Percentiles rank a stretch among this genome's conserved stretches.
Conservation (phyloP, 2,797 vertebrate species). For the Xiphophorus birchmanni region DNA sequence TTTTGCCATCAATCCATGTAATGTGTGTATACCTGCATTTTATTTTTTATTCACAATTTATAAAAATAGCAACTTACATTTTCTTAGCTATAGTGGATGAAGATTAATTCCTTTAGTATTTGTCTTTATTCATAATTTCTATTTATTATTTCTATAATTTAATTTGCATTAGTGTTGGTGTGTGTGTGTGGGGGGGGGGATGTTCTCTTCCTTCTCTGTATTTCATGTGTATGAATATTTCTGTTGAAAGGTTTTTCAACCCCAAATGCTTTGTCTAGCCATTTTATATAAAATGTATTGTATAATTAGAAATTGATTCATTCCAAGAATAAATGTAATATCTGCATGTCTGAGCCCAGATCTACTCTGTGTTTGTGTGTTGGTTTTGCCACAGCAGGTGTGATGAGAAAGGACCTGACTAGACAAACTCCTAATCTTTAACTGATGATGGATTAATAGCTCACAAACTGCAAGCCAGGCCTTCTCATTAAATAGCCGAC, state of each 20-base stretch:
- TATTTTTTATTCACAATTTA: not conserved
- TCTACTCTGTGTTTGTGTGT: no score
- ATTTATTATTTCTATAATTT: not conserved
- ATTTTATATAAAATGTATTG: not conserved
- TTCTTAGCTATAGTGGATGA: not conserved
- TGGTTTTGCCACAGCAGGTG: not conserved
- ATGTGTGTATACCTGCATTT: not conserved
- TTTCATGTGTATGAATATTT: not conserved
- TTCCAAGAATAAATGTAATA: not conserved
- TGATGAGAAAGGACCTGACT: not conserved
- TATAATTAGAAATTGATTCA: not conserved
- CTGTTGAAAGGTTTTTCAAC: not conserved
- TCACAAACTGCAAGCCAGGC: not conserved
- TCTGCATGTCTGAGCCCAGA: no score
- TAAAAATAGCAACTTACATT: not conserved
- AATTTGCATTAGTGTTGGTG: not conserved
- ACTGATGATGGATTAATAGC: no score
- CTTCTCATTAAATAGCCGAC: not conserved
- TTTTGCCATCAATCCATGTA: not conserved
- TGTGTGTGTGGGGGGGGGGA: no score
- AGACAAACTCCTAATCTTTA: not conserved
- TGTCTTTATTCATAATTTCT: not conserved
- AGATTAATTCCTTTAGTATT: not conserved
- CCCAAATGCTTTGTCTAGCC: not conserved
- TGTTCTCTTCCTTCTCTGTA: no score